Percentiles rank a stretch among this genome's conserved stretches.
These are phyloP conservation scores for Oryzias woworae DNA, from an alignment of 2,113 vertebrate species.

Conservation along the genomic window DNA sequence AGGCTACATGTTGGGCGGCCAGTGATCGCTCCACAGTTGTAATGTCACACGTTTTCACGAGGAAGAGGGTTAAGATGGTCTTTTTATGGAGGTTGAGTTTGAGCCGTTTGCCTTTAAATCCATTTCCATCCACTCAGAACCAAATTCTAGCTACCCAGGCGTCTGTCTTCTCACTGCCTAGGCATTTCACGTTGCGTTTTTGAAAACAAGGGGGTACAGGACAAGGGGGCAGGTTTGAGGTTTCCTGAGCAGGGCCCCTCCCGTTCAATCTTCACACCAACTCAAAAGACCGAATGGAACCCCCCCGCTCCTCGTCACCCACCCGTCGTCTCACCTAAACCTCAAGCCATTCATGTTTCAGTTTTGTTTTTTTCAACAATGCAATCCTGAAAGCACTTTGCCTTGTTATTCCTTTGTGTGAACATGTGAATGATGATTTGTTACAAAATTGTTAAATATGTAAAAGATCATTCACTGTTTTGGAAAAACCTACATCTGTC, in stretches of 20 bases:
- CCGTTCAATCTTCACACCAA: neutral
- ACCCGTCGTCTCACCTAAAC: constrained; percentile 56
- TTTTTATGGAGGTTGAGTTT: constrained; percentile 59
- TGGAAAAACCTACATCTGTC: constrained; percentile 80
- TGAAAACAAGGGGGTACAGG: constrained; percentile 55
- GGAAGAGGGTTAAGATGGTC: constrained; percentile 52
- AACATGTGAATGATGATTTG: constrained; percentile 83
- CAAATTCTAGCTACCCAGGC: constrained; percentile 57
- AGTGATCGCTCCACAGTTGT: constrained; percentile 51
- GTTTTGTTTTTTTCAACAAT: constrained; percentile 72
- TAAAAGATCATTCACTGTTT: constrained; percentile 82
- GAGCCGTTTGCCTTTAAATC: constrained; percentile 71
- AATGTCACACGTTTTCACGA: constrained; percentile 61
- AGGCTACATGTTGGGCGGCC: constrained; percentile 64
- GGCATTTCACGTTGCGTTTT: constrained; percentile 52
- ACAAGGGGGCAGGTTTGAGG: constrained; percentile 68
- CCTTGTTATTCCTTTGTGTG: constrained; percentile 82
- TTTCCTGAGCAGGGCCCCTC: constrained; percentile 41
- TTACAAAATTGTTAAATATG: constrained; percentile 81
- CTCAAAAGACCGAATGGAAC: neutral
- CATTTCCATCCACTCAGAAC: constrained; percentile 54
- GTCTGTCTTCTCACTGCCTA: constrained; percentile 56
- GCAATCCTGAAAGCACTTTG: constrained; percentile 86
- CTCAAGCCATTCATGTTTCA: constrained; percentile 79
- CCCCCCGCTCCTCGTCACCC: constrained; percentile 7